Conservation (phyloP, 2,797 vertebrate species). For the Phoxinus dragarum region DNA sequence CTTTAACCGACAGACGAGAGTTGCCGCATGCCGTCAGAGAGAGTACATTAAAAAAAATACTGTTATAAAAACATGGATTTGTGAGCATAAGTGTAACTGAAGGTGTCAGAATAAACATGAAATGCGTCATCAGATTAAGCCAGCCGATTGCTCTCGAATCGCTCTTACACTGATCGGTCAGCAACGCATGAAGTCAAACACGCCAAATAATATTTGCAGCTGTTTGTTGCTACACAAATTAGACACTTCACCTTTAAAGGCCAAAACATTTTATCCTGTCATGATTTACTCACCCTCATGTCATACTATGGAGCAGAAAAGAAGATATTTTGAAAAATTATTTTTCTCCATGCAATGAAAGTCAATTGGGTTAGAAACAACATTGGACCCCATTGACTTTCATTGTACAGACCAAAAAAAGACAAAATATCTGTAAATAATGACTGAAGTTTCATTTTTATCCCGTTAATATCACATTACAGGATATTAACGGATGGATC, state of each 20-base stretch:
- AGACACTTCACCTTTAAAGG: constrained; percentile 17
- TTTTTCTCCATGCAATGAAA: not conserved
- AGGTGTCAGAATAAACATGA: not conserved
- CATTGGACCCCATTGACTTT: not conserved
- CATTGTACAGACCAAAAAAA: not conserved
- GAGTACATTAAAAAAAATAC: not conserved
- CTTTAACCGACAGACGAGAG: not conserved
- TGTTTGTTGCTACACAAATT: not conserved
- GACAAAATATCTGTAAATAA: not conserved
- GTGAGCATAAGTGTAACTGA: not conserved
- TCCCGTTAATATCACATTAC: not conserved
- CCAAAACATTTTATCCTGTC: not conserved
- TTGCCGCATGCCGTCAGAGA: not conserved
- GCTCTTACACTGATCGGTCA: not conserved
- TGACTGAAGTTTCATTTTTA: not conserved
- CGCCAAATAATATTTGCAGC: not conserved
- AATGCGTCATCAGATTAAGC: not conserved
- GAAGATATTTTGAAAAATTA: not conserved
- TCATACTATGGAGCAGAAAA: not conserved
- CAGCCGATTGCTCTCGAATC: not conserved
- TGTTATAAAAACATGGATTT: not conserved
- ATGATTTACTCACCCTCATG: not conserved
- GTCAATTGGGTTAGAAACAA: not conserved
- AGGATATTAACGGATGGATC: constrained; percentile 5
- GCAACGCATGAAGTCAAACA: not conserved